Base-by-base conservation (phyloP, 2,113 vertebrate genomes). In the Bujurquina vittata region DNA sequence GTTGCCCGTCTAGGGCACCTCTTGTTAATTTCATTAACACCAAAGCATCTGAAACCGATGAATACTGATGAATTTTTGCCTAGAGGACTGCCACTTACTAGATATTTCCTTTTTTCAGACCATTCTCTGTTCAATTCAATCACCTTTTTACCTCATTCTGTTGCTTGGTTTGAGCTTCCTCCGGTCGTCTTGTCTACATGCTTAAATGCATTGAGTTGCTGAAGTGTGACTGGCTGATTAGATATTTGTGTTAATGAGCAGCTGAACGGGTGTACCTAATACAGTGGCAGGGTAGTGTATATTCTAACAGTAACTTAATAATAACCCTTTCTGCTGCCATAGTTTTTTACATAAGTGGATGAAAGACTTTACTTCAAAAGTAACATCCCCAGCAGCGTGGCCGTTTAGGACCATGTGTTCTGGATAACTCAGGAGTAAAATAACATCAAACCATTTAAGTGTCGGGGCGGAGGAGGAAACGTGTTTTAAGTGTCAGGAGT, bases 401-500 rank as follows among this genome's bases (percentile, higher is more conserved):
- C 67, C 31, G 5, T 58, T 75, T 31, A 15, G 72, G 35, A 62
- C 37, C 0, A 2, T 20, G 3, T 73, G 62, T 33, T 46, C 65
- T 31, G 17, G 1, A 56, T 58, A 60, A 63, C 79, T 57, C 33
- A 10, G 57, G 2, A 22, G 33, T n/a, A 54, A 76, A 73, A 67
- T 62, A 83, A 88, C 69, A 35, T 84, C 14, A 20, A 33, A 40
- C 54, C 37, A 14, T 80, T 82, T 75, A 37, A 55, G 57, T 76
- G 72, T 79, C 74, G 9, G 43, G 65, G 74, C 1, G 2, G 43
- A 76, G 62, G 31, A 1, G 40, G 37, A 61, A 77, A 80, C 73
- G 72, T 80, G 75, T 86, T 89, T 85, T 12, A 54, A 86, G 58
- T 15, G 69, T 77, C 84, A 29, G 80, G 85, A 86, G 35, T 31